These are phyloP conservation scores for Anguilla rostrata DNA, from an alignment of 2,113 vertebrate genomes.

Conservation along the genomic window DNA sequence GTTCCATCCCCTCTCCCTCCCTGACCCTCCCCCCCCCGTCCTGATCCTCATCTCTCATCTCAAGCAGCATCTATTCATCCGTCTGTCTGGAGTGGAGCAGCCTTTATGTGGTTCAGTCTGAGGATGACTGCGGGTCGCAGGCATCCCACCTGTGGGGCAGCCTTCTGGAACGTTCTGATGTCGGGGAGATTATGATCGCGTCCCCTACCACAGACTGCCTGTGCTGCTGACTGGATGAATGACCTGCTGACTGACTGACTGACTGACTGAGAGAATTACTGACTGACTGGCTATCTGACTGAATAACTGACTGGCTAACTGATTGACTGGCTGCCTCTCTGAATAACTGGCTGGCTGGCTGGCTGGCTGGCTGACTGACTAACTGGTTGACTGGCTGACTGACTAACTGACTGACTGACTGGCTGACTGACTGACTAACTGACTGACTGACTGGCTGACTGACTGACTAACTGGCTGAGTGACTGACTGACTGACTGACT, in stretches of 20 bases:
- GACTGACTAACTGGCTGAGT: too few relatives aligned
- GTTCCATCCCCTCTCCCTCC: background rate
- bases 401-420: too few relatives aligned
- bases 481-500: too few relatives aligned
- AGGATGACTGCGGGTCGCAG: background rate
- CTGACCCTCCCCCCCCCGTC: background rate
- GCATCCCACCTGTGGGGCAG: constrained; percentile 41
- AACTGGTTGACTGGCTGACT: background rate
- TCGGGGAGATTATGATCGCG: constrained; percentile 13
- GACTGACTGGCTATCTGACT: too few relatives aligned
- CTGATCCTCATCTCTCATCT: background rate
- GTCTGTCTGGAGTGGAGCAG: constrained; percentile 20
- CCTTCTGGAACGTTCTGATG: constrained; percentile 41
- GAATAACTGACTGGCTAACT: too few relatives aligned
- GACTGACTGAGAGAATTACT: too few relatives aligned
- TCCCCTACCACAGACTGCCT: background rate
- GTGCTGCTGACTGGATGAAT: constrained; percentile 44
- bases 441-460: too few relatives aligned
- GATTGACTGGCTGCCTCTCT: too few relatives aligned
- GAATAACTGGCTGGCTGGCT: background rate
- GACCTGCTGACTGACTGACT: constrained; percentile 34
- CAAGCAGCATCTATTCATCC: background rate
- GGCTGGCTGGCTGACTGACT: background rate
- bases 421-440: too few relatives aligned
- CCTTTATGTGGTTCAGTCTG: constrained; percentile 28